phyloP scores from a whole-genome alignment of 2,113 vertebrate species.

The Circaetus gallicus region DNA sequence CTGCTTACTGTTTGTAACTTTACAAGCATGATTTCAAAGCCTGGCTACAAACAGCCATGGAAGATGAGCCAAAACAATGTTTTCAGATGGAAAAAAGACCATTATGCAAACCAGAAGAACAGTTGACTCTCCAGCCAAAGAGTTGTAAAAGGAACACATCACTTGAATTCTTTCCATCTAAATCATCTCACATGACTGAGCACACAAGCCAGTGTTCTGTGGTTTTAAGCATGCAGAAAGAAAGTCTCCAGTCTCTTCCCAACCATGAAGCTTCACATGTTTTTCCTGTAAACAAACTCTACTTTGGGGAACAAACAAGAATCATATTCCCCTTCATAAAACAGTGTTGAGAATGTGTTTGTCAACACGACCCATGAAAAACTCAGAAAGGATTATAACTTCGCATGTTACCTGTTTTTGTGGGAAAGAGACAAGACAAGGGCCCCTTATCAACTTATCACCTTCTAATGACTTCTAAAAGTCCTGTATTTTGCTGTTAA shows the following conservation, averaged over 20 bases:
- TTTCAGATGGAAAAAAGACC: neutral
- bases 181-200: neutral
- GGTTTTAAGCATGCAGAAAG: neutral
- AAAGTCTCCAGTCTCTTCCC: neutral
- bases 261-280: neutral
- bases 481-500: neutral
- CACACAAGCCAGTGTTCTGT: neutral
- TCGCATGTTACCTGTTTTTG: accelerated
- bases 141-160: neutral
- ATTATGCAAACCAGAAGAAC: neutral
- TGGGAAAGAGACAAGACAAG: neutral
- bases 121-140: neutral
- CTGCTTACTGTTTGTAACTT: neutral
- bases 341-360: neutral
- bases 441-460: neutral
- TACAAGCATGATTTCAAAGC: neutral
- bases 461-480: neutral
- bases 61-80: neutral
- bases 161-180: neutral
- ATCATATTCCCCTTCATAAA: neutral
- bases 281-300: neutral
- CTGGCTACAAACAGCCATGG: neutral
- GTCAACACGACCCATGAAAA: neutral
- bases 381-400: neutral
- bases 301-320: neutral